These are phyloP conservation scores for Nothobranchius furzeri DNA, from an alignment of 2,113 vertebrate species.

Conservation along the genomic window DNA sequence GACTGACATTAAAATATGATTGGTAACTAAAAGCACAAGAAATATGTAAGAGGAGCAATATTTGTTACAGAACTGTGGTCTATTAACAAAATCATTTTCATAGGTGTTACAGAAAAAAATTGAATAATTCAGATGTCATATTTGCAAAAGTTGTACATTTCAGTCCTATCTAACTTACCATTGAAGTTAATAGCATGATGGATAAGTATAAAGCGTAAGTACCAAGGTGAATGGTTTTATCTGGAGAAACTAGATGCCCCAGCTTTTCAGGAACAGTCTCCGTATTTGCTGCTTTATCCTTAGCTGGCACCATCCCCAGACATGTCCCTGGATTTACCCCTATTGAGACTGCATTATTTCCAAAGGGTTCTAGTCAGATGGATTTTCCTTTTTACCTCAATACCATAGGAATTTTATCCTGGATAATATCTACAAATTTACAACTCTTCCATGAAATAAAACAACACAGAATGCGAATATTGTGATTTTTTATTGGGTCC, in stretches of 20 bases:
- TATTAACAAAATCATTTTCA: too few species aligned
- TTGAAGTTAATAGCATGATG: constrained; percentile 27
- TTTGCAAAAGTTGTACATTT: constrained; percentile 22
- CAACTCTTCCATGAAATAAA: background rate
- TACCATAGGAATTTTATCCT: constrained; percentile 26
- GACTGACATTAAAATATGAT: too few species aligned
- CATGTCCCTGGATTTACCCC: constrained; percentile 51
- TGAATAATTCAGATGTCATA: constrained; percentile 2
- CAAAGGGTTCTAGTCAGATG: constrained; percentile 39
- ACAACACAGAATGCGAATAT: constrained; percentile 6
- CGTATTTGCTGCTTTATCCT: constrained; percentile 51
- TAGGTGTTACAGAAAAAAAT: background rate
- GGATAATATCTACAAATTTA: background rate
- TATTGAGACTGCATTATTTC: constrained; percentile 48
- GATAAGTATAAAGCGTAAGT: constrained; percentile 45
- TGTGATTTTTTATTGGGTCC: background rate
- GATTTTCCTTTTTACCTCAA: constrained; percentile 21
- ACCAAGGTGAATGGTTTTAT: constrained; percentile 45
- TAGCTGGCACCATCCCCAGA: constrained; percentile 53
- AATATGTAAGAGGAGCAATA: too few species aligned
- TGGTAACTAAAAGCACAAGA: too few species aligned
- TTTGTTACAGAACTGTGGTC: too few species aligned
- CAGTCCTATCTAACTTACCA: constrained; percentile 26
- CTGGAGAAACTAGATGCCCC: constrained; percentile 62
- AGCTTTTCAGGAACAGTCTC: constrained; percentile 65